phyloP scores from a whole-genome alignment of 2,113 vertebrate genomes.

The Microcebus murinus region DNA sequence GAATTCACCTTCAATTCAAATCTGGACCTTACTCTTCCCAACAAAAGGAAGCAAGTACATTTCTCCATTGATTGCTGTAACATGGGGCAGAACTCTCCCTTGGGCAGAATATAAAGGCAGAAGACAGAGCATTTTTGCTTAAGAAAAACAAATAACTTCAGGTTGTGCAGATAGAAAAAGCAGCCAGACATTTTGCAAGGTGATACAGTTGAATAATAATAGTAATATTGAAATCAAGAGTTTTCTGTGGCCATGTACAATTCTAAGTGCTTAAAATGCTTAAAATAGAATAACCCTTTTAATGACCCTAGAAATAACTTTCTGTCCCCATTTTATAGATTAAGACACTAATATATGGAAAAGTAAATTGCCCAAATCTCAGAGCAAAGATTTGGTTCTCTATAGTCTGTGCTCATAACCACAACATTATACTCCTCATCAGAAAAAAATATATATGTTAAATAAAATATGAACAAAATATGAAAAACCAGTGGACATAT shows the following conservation, averaged over 20 bases:
- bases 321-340: slow-evolving; percentile 17
- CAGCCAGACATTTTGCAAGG: not conserved
- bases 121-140: not conserved
- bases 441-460: slow-evolving; percentile 13
- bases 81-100: not conserved
- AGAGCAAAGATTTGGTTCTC: not conserved
- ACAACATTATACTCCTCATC: not conserved
- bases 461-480: slow-evolving; percentile 33
- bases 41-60: not conserved
- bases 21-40: not conserved
- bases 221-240: not conserved
- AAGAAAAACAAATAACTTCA: not conserved
- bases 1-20: slow-evolving; percentile 3
- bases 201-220: not conserved
- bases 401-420: not conserved
- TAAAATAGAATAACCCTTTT: not conserved
- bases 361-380: not conserved
- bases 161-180: not conserved
- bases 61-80: not conserved
- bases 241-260: not conserved
- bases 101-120: not conserved
- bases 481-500: not conserved
- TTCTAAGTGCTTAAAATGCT: not conserved
- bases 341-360: not conserved
- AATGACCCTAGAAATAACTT: not conserved